Base-by-base conservation (phyloP, 2,888 invertebrate genomes). In the Ectemnius continuus region DNA sequence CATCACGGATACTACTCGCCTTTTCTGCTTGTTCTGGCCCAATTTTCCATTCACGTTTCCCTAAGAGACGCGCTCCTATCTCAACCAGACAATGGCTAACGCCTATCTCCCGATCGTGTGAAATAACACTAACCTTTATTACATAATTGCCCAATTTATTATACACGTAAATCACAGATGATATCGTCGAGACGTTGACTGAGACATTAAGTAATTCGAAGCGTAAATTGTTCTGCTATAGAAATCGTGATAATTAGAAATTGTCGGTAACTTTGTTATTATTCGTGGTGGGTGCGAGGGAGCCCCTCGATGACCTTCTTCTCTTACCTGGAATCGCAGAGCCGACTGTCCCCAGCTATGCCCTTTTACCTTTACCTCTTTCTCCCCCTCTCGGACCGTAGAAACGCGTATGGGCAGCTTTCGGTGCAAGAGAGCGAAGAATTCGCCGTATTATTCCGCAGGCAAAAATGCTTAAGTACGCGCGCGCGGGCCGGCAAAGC, bases 281-380 rank as follows among this genome's bases (percentile, higher is more conserved):
- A 67, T 76, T 75, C 72, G 76, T 77, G 57, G 60, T 67, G 57
- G 66, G 45, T 16, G 20, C 59, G 56, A 60, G 71, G 59, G 63
- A 59, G 26, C 52, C 18, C 28, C 63, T 18, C 58, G 52, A 48
- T 57, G 73, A 73, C 77, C 77, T 76, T 76, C 74, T 71, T 64
- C 73, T 58, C 76, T 81, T 82, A 75, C 82, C 68, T 75, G 77
- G 81, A 81, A 81, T 66, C 59, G 57, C 73, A 48, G 60, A 60
- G 60, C 59, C 57, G 58, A 36, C 63, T 28, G 70, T 74, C 68
- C 70, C 70, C 66, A 67, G 67, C 59, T 75, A 23, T 23, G 73
- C 75, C 71, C 76, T 69, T 77, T 79, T 47, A 47, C 65, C 67
- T 60, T 70, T 62, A 26, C 66, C 23, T 62, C 45, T 63, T 23